Evolutionary conservation across 2,797 vertebrate genomes (phyloP), one percentile per base, ranked within the genome.

Genomic region (Steatocranus sp.): DNA sequence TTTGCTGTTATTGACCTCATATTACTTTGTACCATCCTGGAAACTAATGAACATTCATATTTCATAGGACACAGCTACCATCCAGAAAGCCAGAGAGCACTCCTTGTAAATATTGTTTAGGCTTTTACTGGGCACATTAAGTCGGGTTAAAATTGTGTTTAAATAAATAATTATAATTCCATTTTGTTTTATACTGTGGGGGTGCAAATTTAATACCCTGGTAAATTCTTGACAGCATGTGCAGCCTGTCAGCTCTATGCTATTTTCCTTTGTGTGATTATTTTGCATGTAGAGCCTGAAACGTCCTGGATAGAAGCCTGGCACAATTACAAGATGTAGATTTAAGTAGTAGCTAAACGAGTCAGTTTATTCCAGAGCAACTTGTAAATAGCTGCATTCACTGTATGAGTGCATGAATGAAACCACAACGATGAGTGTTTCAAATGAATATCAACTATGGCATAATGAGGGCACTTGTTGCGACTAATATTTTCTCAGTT

Each of bases 121-220:
- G 32, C 77, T 84, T 81, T 91, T 83, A 85, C 53, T 56, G 76
- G 38, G 12, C 34, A 66, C 68, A 88, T 87, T 87, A 86, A 11
- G 36, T 12, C 66, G 3, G 11, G 15, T 14, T 15, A 38, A 80
- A 81, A 76, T 46, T 8, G 41, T 58, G 30, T 76, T 76, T 81
- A 10, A 84, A 73, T 50, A 0, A 53, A 87, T 68, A 32, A 70
- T 81, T 74, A 66, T 73, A 76, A 10, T 74, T 73, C 32, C 46
- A 74, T 85, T 87, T 85, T 86, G 46, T 15, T 80, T 79, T 82
- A 63, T 58, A 36, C 27, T 36, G 51, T 18, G 6, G 15, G 27
- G 51, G 4, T 6, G 46, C 20, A 4, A 6, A 54, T 80, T 25
- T 30, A 54, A 48, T 17, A 50, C 36, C 18, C 6, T 38, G 74